A percentile compares a stretch with the other conserved stretches of the same genome.
phyloP scores from a whole-genome alignment of 2,113 vertebrate species.

The Pomatostomus ruficeps region DNA sequence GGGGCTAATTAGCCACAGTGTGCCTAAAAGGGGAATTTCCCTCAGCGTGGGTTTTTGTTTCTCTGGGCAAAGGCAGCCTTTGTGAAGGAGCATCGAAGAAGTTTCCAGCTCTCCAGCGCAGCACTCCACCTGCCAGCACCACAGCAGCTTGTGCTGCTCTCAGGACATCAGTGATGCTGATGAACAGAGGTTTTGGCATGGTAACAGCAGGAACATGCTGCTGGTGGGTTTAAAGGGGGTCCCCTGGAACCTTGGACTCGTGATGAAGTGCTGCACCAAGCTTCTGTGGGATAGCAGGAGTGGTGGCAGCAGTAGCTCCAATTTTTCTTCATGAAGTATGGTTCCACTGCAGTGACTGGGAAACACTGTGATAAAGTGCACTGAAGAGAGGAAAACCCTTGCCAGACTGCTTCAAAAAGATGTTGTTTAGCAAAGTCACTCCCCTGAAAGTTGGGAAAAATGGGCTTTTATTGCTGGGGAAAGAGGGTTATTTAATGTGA shows the following conservation, averaged over 20 bases:
- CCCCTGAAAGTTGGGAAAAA: not conserved
- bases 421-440: not conserved
- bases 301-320: not conserved
- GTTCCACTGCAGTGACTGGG: not conserved
- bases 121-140: not conserved
- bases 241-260: not conserved
- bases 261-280: not conserved
- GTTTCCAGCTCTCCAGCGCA: not conserved
- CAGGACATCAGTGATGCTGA: not conserved
- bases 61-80: not conserved
- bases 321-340: not conserved
- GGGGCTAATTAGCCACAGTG: not conserved
- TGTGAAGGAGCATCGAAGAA: not conserved
- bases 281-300: not conserved
- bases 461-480: not conserved
- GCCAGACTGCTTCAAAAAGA: not conserved
- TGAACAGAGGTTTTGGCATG: not conserved
- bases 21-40: not conserved
- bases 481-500: not conserved
- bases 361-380: not conserved
- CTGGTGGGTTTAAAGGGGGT: not conserved
- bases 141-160: not conserved
- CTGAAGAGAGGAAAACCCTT: not conserved
- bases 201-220: not conserved
- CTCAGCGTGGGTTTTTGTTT: not conserved